Evolutionary conservation across 2,888 invertebrate genomes (phyloP).

Genomic region (Harpagoxenus sublaevis): DNA sequence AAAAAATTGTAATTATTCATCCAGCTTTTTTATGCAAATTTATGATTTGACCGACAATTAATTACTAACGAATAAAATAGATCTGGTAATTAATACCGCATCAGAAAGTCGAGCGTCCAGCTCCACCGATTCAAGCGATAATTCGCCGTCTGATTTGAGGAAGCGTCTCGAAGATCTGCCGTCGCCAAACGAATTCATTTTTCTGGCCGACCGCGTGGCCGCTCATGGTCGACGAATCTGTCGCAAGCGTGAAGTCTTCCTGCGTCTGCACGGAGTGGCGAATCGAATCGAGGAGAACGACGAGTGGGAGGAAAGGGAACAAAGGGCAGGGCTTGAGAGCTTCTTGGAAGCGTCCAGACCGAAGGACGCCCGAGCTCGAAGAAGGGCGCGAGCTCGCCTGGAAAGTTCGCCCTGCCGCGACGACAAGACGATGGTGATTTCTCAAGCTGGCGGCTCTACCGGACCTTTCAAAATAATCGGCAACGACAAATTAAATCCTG

Average conservation of each 20-base stretch:
- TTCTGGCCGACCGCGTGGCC: conserved; percentile 63
- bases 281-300: conserved; percentile 77
- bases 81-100: conserved; percentile 42
- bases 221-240: conserved; percentile 66
- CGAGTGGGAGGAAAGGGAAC: conserved; percentile 67
- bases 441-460: conserved; percentile 24
- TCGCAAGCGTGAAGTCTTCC: conserved; percentile 69
- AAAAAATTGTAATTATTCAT: neutral
- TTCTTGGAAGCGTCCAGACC: neutral
- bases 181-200: conserved; percentile 59
- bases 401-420: conserved; percentile 12
- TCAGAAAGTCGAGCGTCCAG: conserved; percentile 32
- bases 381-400: conserved; percentile 65
- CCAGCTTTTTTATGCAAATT: neutral
- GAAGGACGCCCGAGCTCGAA: conserved; percentile 69
- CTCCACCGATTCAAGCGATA: conserved; percentile 62
- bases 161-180: conserved; percentile 71
- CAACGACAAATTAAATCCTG: conserved; percentile 1
- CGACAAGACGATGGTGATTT: conserved; percentile 43
- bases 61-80: conserved; percentile 54
- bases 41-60: conserved; percentile 39
- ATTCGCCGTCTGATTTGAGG: conserved; percentile 73
- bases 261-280: conserved; percentile 62
- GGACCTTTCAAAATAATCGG: neutral
- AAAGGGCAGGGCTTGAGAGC: neutral